Percentiles rank a stretch among this genome's conserved stretches.
Conservation (phyloP, 2,888 invertebrate species). For the Lasioglossum morio region DNA sequence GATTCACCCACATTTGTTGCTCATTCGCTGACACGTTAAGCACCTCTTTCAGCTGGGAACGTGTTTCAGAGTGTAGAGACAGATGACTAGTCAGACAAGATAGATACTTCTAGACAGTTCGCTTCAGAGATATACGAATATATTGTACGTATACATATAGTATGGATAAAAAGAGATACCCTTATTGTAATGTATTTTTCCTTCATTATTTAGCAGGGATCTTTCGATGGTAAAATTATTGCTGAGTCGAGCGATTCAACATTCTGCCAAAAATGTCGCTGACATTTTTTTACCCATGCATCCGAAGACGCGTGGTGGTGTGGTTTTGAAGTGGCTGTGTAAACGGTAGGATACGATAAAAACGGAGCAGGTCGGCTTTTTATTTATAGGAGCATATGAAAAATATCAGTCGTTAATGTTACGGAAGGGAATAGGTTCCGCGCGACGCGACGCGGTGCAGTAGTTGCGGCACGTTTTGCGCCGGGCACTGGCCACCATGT, state of each 20-base stretch:
- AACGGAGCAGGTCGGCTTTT: neutral
- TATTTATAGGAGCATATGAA: conserved; percentile 22
- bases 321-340: neutral
- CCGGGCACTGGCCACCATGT: conserved; percentile 45
- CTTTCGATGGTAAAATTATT: no score
- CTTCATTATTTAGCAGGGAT: no score
- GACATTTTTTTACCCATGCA: neutral
- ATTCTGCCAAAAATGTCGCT: neutral
- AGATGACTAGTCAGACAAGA: no score
- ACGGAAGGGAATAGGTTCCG: conserved; percentile 54
- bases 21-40: no score
- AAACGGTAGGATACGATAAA: neutral
- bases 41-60: neutral
- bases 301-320: neutral
- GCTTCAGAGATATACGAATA: no score
- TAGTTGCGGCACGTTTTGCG: conserved; percentile 55
- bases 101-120: no score
- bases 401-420: conserved; percentile 39
- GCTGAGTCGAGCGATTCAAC: neutral
- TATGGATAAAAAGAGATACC: no score
- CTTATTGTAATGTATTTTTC: no score
- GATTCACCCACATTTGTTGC: conserved; percentile 18
- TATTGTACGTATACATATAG: no score
- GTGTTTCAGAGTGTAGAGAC: no score
- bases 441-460: conserved; percentile 31